phyloP scores from a whole-genome alignment of 2,113 vertebrate genomes.

The Octodon degus region DNA sequence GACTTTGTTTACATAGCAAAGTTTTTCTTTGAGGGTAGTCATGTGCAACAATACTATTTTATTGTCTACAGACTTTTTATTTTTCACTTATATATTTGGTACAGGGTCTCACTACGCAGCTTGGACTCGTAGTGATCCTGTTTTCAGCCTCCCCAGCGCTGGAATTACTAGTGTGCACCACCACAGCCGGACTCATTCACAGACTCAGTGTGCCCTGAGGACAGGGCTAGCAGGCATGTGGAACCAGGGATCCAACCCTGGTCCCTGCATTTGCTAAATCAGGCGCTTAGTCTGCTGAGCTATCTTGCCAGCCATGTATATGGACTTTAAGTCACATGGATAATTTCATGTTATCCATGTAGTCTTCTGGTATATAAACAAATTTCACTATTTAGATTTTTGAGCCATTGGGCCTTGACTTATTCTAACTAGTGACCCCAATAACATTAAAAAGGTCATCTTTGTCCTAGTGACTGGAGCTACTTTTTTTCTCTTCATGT shows the following conservation, averaged over 20 bases:
- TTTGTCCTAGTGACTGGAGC: background rate
- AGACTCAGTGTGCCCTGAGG: too few relatives aligned
- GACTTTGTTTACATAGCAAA: background rate
- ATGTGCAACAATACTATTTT: background rate
- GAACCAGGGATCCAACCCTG: too few relatives aligned
- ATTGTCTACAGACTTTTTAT: background rate
- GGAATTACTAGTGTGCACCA: too few relatives aligned
- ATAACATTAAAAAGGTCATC: background rate
- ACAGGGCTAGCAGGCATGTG: too few relatives aligned
- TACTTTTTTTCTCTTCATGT: background rate
- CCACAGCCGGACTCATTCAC: too few relatives aligned
- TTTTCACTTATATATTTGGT: too few relatives aligned
- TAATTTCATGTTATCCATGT: background rate
- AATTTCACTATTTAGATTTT: slow-evolving; percentile 22
- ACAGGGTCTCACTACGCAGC: too few relatives aligned
- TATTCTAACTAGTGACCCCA: slow-evolving; percentile 38
- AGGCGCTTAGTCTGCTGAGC: too few relatives aligned
- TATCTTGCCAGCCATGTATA: too few relatives aligned
- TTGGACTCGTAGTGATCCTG: too few relatives aligned
- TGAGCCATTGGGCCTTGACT: slow-evolving; percentile 3
- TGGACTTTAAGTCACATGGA: background rate
- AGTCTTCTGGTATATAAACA: background rate
- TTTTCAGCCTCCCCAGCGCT: too few relatives aligned
- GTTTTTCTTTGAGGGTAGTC: background rate
- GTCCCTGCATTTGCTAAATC: too few relatives aligned